Percentiles rank a stretch among this genome's conserved stretches.
Conservation (phyloP, 1,140 invertebrate species). For the Charaxes varanes region DNA sequence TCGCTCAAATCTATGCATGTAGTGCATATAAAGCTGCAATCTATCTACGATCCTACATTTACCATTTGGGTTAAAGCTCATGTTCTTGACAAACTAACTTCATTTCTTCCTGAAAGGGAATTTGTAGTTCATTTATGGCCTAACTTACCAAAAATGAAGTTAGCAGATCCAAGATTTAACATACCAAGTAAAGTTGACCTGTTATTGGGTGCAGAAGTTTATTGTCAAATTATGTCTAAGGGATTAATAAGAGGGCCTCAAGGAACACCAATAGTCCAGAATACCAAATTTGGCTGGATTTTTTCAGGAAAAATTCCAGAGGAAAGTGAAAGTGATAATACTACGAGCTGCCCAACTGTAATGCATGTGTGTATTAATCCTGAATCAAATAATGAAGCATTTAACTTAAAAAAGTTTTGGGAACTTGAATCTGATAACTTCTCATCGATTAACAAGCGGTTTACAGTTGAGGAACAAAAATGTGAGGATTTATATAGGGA, state of each 20-base stretch:
- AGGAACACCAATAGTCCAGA: background rate
- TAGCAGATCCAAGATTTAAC: conserved; percentile 6
- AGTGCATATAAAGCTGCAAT: too few species aligned
- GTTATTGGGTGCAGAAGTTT: conserved; percentile 2
- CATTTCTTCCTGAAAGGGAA: too few species aligned
- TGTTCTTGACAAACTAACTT: too few species aligned
- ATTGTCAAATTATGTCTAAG: conserved; percentile 1
- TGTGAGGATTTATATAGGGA: conserved; percentile 16
- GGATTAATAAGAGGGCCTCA: conserved; percentile 1
- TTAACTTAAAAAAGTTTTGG: conserved; percentile 13
- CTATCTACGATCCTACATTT: too few species aligned
- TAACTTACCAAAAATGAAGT: background rate
- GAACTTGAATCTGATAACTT: conserved; percentile 14
- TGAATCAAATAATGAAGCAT: background rate
- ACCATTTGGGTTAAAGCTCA: too few species aligned
- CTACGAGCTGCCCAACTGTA: background rate
- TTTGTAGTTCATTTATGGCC: too few species aligned
- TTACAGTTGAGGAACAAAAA: conserved; percentile 12
- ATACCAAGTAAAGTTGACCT: conserved; percentile 4
- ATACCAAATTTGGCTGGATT: conserved; percentile 5
- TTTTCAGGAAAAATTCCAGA: conserved; percentile 3
- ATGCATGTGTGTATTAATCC: background rate
- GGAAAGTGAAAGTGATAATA: background rate
- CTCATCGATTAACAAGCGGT: background rate
- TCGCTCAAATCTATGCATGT: too few species aligned